Percentiles rank a stretch among this genome's conserved stretches.
phyloP scores from a whole-genome alignment of 2,113 vertebrate species.

The Vulpes lagopus region DNA sequence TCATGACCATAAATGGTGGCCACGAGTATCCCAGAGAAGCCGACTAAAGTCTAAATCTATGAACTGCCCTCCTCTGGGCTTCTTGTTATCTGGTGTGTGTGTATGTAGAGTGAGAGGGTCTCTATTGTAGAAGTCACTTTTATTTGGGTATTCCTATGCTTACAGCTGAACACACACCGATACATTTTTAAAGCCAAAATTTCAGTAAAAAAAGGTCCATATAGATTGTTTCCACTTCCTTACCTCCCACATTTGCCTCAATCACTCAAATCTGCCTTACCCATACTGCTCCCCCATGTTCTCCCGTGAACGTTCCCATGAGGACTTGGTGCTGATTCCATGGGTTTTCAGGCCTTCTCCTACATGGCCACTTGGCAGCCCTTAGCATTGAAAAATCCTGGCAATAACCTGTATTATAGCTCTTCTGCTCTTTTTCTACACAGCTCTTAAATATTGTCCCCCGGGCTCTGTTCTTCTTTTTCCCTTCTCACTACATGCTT shows the following conservation, averaged over 20 bases:
- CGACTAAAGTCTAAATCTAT: not conserved
- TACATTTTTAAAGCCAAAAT: not conserved
- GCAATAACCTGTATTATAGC: not conserved
- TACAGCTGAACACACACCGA: not conserved
- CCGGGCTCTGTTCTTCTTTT: not conserved
- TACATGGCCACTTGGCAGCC: not conserved
- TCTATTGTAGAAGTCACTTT: slow-evolving; percentile 1
- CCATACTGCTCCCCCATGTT: not conserved
- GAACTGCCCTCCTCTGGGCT: not conserved
- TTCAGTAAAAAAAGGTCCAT: not conserved
- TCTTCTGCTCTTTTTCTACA: not conserved
- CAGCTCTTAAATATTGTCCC: not conserved
- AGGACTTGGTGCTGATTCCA: not conserved
- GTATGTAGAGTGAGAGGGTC: not conserved
- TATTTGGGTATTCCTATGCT: not conserved
- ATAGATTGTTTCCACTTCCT: not conserved
- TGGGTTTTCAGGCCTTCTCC: not conserved
- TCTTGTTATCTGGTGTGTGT: not conserved
- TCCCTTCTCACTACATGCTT: not conserved
- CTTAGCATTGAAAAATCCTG: not conserved
- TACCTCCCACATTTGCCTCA: not conserved
- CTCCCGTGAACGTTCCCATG: not conserved
- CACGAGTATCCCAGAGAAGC: slow-evolving; percentile 26
- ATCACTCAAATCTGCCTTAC: not conserved
- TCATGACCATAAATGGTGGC: not conserved